Percentiles rank a stretch among this genome's conserved stretches.
phyloP scores from a whole-genome alignment of 2,797 vertebrate species.

The Sorex maritimensis region DNA sequence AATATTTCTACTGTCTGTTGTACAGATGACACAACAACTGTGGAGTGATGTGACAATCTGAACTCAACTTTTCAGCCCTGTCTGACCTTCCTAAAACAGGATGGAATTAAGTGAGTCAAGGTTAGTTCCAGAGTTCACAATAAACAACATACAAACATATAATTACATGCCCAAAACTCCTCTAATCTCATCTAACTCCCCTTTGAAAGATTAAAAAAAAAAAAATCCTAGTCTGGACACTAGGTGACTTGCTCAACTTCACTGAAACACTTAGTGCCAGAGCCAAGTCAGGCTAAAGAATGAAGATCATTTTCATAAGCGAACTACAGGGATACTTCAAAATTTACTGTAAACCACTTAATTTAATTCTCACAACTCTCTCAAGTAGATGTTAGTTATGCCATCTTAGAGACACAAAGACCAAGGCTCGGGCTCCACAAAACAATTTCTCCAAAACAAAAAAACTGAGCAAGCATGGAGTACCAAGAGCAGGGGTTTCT shows the following conservation, averaged over 20 bases:
- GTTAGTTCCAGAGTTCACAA: neutral
- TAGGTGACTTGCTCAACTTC: neutral
- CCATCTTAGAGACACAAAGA: neutral
- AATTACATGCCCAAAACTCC: neutral
- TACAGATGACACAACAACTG: neutral
- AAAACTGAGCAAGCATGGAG: neutral
- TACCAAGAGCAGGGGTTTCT: neutral
- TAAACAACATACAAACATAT: neutral
- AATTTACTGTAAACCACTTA: neutral
- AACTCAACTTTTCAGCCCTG: neutral
- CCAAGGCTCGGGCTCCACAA: neutral
- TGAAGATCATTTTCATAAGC: neutral
- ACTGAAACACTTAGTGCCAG: neutral
- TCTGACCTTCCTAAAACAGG: neutral
- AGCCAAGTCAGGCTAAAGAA: neutral
- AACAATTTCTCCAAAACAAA: slow-evolving; percentile 26
- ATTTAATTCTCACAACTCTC: neutral
- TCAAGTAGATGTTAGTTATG: neutral
- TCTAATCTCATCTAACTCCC: too few relatives aligned
- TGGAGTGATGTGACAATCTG: neutral
- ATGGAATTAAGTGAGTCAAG: neutral
- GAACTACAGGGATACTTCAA: neutral
- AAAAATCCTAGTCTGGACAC: neutral
- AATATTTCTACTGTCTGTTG: neutral
- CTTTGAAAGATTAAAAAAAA: neutral